Base-by-base conservation (phyloP, 2,797 vertebrate species). In the Hoplostethus mediterraneus region DNA sequence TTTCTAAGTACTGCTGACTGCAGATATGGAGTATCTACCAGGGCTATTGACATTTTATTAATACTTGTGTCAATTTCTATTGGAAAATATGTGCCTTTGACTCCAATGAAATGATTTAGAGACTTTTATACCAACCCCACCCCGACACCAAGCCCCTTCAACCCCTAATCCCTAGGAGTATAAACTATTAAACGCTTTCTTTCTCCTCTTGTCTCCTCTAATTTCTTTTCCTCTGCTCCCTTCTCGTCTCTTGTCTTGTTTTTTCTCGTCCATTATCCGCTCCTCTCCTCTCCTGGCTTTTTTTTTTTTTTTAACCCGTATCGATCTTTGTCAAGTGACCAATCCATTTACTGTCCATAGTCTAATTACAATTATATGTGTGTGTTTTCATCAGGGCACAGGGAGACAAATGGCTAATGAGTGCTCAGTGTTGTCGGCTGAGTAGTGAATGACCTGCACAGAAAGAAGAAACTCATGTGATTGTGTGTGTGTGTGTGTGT, bases 261-360 rank as follows among this genome's bases (percentile, higher is more conserved):
- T 48, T 48, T 48, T 16, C 8, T 5, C 1, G 38, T 40, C 10
- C 40, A 42, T 12, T 42, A 11, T 42, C 11, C 40, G 11, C 58
- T 25, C 33, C 36, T 21, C 58, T 60, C 62, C 60, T 56, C 33
- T 13, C 31, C 68, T 40, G 64, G 53, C 11, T 42, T 54, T 68
- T 48, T 48, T 48, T 42, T 42, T 52, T 67, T 28, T 51, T 36
- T 57, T 30, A 53, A 51, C 42, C 31, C 64, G 38, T 77, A 83
- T 79, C 12, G 64, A 81, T 86, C 65, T 55, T 55, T 57, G 77
- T 76, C 67, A 78, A 55, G 51, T 73, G 65, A 64, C 68, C 54
- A 63, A 61, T 69, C 56, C 64, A 80, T 77, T 81, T 8, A 40
- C 9, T 11, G 7, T 40, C 10, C 38, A 40, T 40, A 47, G 58